phyloP scores from a whole-genome alignment of 2,113 vertebrate genomes.

The Diphyllodes magnificus region DNA sequence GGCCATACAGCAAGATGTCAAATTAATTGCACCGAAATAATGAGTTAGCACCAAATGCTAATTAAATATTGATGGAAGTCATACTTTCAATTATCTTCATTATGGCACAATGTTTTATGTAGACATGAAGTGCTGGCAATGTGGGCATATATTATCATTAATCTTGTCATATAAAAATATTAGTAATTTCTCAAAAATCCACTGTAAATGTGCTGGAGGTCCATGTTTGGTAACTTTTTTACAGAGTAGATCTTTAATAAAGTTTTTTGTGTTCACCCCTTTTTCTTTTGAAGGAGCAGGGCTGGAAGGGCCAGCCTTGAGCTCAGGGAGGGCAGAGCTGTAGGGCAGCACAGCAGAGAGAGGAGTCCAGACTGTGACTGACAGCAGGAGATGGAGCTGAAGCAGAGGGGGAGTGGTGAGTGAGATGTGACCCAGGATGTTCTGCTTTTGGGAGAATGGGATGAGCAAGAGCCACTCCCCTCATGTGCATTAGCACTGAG shows the following conservation, averaged over 20 bases:
- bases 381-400: neutral
- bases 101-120: conserved; percentile 65
- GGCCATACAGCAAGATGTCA: conserved; percentile 65
- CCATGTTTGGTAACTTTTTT: neutral
- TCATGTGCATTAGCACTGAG: rapidly evolving
- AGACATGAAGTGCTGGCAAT: conserved; percentile 55
- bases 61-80: conserved; percentile 83
- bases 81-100: conserved; percentile 77
- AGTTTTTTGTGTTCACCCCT: neutral
- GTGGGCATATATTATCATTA: conserved; percentile 46
- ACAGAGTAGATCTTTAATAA: neutral
- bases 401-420: neutral
- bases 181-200: conserved; percentile 6
- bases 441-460: neutral
- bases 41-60: conserved; percentile 76
- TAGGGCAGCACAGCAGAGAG: neutral
- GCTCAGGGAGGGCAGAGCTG: neutral
- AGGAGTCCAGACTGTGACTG: neutral
- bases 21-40: conserved; percentile 77
- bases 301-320: neutral
- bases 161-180: conserved; percentile 26
- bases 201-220: neutral
- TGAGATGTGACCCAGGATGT: neutral
- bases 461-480: neutral
- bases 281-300: neutral